These are phyloP conservation scores for Peromyscus californicus DNA, from an alignment of 2,113 vertebrate genomes.

Conservation along the genomic window DNA sequence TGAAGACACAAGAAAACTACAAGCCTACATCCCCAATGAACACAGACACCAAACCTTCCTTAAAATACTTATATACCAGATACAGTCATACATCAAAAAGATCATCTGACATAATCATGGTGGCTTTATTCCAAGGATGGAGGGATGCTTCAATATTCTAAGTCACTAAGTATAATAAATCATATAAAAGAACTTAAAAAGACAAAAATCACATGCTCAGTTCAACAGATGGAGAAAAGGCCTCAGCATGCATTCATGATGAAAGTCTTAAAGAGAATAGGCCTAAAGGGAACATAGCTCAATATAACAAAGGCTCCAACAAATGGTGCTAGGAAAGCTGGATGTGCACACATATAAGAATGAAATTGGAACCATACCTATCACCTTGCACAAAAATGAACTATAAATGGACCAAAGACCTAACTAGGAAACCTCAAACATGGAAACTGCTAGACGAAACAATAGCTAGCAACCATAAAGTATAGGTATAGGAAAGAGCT, in stretches of 20 bases:
- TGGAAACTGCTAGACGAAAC: neutral
- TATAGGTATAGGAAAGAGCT: neutral
- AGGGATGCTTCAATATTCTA: neutral
- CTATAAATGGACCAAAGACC: neutral
- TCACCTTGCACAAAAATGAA: neutral
- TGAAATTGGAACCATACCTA: neutral
- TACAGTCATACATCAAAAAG: neutral
- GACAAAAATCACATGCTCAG: neutral
- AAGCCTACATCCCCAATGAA: neutral
- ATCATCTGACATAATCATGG: neutral
- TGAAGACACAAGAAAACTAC: neutral
- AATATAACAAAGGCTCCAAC: neutral
- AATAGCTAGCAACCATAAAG: neutral
- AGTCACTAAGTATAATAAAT: neutral
- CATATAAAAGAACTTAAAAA: neutral
- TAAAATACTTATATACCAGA: neutral
- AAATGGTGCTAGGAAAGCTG: neutral
- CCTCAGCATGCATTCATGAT: neutral
- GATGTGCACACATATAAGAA: neutral
- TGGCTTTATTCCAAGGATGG: neutral
- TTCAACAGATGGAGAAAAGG: neutral
- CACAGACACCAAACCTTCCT: neutral
- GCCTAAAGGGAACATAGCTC: neutral
- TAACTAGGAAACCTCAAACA: neutral
- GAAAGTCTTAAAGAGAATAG: neutral